A percentile compares a stretch with the other conserved stretches of the same genome.
These are phyloP conservation scores for Lithophane socia DNA, from an alignment of 2,888 invertebrate genomes.

Conservation along the genomic window DNA sequence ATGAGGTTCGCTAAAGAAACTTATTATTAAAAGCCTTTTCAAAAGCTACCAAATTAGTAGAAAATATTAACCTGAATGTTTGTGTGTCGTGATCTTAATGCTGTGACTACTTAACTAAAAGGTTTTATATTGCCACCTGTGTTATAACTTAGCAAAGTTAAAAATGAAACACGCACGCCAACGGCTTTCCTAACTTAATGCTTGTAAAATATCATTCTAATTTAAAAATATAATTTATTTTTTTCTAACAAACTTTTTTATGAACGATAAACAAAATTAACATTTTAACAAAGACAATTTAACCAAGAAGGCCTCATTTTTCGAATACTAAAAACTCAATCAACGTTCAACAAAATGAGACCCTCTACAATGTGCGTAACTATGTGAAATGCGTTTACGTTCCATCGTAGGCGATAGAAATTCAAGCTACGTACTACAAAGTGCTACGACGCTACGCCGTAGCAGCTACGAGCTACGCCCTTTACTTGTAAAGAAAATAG, in stretches of 20 bases:
- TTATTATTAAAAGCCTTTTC: background rate
- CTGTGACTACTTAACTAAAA: conserved; percentile 40
- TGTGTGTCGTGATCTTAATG: background rate
- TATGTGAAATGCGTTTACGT: conserved; percentile 42
- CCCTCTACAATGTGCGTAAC: background rate
- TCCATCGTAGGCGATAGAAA: conserved; percentile 22
- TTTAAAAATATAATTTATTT: background rate
- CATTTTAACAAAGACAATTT: background rate
- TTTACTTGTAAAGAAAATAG: conserved; percentile 50
- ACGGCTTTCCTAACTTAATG: background rate
- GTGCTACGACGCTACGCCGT: conserved; percentile 62
- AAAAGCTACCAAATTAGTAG: background rate
- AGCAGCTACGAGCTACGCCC: conserved; percentile 57
- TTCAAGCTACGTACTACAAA: conserved; percentile 44
- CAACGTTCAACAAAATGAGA: conserved; percentile 36
- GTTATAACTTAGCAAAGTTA: conserved; percentile 27
- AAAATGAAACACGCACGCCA: no score
- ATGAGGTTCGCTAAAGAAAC: background rate
- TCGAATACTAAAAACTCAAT: conserved; percentile 2
- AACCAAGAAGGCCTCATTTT: background rate
- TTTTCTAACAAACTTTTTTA: background rate
- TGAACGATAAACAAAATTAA: background rate
- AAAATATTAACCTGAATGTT: background rate
- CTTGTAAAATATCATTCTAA: no score
- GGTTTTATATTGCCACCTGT: conserved; percentile 34